These are phyloP conservation scores for Crypturellus undulatus DNA, from an alignment of 2,113 vertebrate species.

Conservation along the genomic window DNA sequence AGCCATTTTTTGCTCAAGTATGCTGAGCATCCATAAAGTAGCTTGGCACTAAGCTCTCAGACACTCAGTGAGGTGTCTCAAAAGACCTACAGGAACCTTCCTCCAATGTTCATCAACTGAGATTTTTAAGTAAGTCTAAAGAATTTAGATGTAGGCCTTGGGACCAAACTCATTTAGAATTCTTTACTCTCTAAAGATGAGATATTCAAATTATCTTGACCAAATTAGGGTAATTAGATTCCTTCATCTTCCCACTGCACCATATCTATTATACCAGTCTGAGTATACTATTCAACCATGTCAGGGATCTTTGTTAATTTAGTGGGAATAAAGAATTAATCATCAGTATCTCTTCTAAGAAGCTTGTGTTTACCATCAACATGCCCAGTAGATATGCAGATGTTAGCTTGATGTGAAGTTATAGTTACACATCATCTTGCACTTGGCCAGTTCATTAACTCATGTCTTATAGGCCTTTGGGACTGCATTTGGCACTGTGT, in stretches of 20 bases:
- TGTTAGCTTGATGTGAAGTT: constrained; percentile 17
- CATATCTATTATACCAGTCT: not conserved
- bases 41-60: not conserved
- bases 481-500: not conserved
- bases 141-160: constrained; percentile 26
- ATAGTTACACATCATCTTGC: not conserved
- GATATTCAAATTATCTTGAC: constrained; percentile 31
- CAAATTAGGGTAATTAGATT: constrained; percentile 38
- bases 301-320: constrained; percentile 50
- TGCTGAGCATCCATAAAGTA: not conserved
- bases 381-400: constrained; percentile 10
- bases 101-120: constrained; percentile 17
- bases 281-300: not conserved
- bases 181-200: constrained; percentile 7
- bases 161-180: not conserved
- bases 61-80: constrained; percentile 23
- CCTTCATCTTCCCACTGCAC: constrained; percentile 48
- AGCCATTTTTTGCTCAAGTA: constrained; percentile 47
- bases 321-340: constrained; percentile 26
- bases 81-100: not conserved
- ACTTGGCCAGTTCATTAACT: not conserved
- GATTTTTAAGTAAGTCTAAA: constrained; percentile 5
- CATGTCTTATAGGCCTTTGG: not conserved
- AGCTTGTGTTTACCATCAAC: constrained; percentile 15
- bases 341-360: not conserved